These are phyloP conservation scores for Podarcis lilfordi DNA, from an alignment of 2,797 vertebrate species.

Conservation along the genomic window DNA sequence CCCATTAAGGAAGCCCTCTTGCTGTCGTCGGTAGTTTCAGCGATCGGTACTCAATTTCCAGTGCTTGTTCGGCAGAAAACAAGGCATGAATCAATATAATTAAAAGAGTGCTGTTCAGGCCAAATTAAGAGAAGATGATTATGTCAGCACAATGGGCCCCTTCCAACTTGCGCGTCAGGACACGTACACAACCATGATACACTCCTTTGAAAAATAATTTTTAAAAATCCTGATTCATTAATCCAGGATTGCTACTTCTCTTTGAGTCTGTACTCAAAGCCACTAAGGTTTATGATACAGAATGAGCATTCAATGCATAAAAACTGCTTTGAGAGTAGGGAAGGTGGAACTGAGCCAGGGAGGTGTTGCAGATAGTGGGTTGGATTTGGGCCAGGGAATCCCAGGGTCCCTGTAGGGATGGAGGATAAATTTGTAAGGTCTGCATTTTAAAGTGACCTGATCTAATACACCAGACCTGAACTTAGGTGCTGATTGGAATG, in stretches of 20 bases:
- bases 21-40: slow-evolving; percentile 62
- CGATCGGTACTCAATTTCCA: slow-evolving; percentile 63
- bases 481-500: too few species aligned
- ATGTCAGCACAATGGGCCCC: slow-evolving; percentile 43
- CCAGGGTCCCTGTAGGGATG: too few species aligned
- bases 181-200: neutral
- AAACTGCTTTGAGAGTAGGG: neutral
- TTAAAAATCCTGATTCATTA: neutral
- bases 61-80: slow-evolving; percentile 71
- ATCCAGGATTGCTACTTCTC: neutral
- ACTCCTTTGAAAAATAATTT: neutral
- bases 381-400: neutral
- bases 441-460: too few species aligned
- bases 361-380: too few species aligned
- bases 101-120: slow-evolving; percentile 63
- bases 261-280: neutral
- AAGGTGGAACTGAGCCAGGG: neutral
- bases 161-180: slow-evolving; percentile 22
- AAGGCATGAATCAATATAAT: slow-evolving; percentile 64
- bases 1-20: slow-evolving; percentile 32
- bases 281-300: neutral
- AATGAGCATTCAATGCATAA: neutral
- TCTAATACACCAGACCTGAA: too few species aligned
- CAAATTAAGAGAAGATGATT: slow-evolving; percentile 50
- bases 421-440: too few species aligned